phyloP scores from a whole-genome alignment of 2,113 vertebrate genomes.

The Neoarius graeffei region DNA sequence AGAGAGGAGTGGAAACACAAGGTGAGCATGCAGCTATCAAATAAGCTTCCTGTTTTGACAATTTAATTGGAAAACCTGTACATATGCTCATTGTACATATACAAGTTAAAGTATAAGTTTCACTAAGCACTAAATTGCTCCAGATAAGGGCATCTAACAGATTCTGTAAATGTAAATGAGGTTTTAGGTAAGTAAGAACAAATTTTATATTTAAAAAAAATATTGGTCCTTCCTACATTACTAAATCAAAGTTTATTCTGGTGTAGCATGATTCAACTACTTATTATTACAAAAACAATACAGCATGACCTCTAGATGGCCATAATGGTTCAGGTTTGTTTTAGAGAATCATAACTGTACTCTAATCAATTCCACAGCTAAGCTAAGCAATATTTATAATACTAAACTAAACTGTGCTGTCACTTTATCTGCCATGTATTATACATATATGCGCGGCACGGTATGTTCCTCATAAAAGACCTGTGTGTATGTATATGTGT shows the following conservation, averaged over 20 bases:
- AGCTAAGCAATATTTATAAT: neutral
- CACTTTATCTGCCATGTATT: too few species aligned
- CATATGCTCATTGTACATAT: neutral
- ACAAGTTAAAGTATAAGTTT: neutral
- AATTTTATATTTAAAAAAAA: neutral
- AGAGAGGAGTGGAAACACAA: neutral
- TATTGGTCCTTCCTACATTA: neutral
- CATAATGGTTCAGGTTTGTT: neutral
- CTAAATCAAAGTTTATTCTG: neutral
- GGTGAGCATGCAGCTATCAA: neutral
- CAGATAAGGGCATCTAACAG: neutral
- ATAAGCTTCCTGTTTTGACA: neutral
- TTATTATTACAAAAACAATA: neutral
- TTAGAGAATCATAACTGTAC: neutral
- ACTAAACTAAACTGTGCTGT: neutral
- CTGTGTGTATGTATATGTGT: too few species aligned
- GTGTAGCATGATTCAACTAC: neutral
- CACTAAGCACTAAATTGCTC: neutral
- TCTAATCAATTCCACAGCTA: neutral
- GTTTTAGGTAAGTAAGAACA: neutral
- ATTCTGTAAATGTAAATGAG: neutral
- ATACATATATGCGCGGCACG: too few species aligned
- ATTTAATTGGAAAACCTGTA: neutral
- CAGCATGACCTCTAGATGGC: constrained; percentile 35
- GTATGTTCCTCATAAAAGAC: too few species aligned